These are phyloP conservation scores for Oxyteleia sp. DNA, from an alignment of 2,888 invertebrate species.

Conservation along the genomic window DNA sequence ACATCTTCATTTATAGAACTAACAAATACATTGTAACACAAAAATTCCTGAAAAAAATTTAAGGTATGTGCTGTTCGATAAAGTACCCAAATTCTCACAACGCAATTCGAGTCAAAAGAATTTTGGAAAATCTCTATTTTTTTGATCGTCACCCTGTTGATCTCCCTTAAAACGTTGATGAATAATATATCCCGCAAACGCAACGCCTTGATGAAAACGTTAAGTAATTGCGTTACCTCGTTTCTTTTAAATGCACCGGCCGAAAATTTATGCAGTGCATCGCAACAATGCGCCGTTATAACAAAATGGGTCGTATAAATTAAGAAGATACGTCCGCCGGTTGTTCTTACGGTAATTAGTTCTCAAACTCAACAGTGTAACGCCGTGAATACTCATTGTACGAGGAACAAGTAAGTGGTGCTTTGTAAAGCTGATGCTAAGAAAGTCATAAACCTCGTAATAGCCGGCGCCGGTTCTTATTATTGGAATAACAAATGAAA, in stretches of 20 bases:
- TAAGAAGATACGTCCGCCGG: conserved; percentile 53
- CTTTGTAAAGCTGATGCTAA: conserved; percentile 39
- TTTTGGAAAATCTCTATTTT: too few relatives aligned
- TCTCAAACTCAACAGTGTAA: conserved; percentile 74
- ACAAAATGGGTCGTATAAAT: conserved; percentile 36
- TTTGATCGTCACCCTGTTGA: too few relatives aligned
- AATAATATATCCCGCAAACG: conserved; percentile 6
- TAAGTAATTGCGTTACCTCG: conserved; percentile 12
- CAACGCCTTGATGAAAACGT: conserved; percentile 11
- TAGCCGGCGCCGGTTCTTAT: conserved; percentile 35
- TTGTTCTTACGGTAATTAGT: conserved; percentile 76
- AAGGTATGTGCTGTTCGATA: too few relatives aligned
- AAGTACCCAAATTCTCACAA: too few relatives aligned
- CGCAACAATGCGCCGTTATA: conserved; percentile 15
- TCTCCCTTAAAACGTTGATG: conserved; percentile 15
- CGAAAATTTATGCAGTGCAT: conserved; percentile 33
- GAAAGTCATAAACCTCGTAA: conserved; percentile 53
- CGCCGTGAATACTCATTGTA: conserved; percentile 45
- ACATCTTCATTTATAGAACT: too few relatives aligned
- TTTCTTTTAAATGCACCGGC: conserved; percentile 12
- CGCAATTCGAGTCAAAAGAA: too few relatives aligned
- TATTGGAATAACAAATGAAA: conserved; percentile 40
- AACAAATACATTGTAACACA: too few relatives aligned
- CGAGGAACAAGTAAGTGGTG: conserved; percentile 49
- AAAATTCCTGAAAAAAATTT: too few relatives aligned